Percentiles rank a stretch among this genome's conserved stretches.
phyloP scores from a whole-genome alignment of 2,888 invertebrate species.

The Pecten maximus region DNA sequence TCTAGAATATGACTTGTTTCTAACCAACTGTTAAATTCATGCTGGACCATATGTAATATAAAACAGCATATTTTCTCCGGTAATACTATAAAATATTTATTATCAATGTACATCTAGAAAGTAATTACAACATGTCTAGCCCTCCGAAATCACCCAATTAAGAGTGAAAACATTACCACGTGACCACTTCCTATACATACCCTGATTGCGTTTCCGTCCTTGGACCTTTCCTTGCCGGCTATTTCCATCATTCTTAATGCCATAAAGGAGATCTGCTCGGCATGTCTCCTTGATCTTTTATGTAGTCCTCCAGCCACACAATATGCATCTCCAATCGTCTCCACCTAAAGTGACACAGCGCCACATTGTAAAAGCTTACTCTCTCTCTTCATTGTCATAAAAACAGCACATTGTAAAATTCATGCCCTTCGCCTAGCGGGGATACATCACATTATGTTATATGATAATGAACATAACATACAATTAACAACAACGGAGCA shows the following conservation, averaged over 20 bases:
- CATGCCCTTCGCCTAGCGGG: neutral
- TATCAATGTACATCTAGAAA: too few relatives aligned
- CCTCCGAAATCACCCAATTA: neutral
- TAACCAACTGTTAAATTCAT: too few relatives aligned
- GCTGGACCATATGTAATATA: too few relatives aligned
- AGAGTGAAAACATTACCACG: neutral
- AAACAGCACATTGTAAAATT: neutral
- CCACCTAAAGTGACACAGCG: constrained; percentile 86
- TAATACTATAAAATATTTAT: too few relatives aligned
- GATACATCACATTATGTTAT: neutral
- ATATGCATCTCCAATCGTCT: constrained; percentile 98
- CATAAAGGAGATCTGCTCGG: constrained; percentile 98
- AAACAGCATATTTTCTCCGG: too few relatives aligned
- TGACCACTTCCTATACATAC: constrained; percentile 83
- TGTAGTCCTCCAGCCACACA: constrained; percentile 97
- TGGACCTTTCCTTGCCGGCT: constrained; percentile 93
- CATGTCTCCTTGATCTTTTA: constrained; percentile 92
- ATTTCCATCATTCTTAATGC: constrained; percentile 96
- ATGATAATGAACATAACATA: neutral
- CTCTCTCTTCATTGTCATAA: neutral
- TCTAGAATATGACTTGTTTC: too few relatives aligned
- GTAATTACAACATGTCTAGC: too few relatives aligned
- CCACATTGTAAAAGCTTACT: neutral
- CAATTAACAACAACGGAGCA: neutral
- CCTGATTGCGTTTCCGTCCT: constrained; percentile 95